A percentile compares a stretch with the other conserved stretches of the same genome.
These are phyloP conservation scores for Melinaea marsaeus DNA, from an alignment of 2,888 invertebrate species.

Conservation along the genomic window DNA sequence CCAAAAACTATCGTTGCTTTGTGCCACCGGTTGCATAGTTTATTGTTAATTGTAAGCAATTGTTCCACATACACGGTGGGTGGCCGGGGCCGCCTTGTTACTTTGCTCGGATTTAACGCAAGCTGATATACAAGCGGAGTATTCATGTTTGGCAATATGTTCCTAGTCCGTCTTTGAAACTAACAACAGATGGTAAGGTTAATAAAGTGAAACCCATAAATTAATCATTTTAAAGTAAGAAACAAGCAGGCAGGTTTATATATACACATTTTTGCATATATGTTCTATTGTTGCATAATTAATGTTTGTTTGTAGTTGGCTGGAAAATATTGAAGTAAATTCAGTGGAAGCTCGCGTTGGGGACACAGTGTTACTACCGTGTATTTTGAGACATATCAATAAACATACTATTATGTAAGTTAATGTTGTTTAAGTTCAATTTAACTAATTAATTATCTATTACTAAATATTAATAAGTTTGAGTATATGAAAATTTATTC, in stretches of 20 bases:
- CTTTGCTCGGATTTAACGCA: constrained; percentile 65
- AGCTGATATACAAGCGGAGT: constrained; percentile 68
- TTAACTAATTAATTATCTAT: background rate
- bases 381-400: constrained; percentile 59
- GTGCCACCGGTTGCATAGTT: background rate
- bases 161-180: constrained; percentile 56
- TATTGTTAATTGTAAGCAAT: constrained; percentile 13
- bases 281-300: background rate
- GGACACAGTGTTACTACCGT: constrained; percentile 62
- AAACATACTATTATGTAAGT: constrained; percentile 64
- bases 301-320: constrained; percentile 52
- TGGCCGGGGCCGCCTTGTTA: constrained; percentile 60
- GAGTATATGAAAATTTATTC: constrained; percentile 27
- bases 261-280: background rate
- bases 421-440: background rate
- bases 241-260: too few species aligned
- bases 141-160: constrained; percentile 62
- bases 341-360: constrained; percentile 62
- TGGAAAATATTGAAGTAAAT: constrained; percentile 66
- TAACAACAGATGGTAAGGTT: constrained; percentile 66
- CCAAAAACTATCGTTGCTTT: constrained; percentile 1
- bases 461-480: too few species aligned
- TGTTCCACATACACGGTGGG: constrained; percentile 64
- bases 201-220: background rate
- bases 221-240: too few species aligned